Percentiles rank a stretch among this genome's conserved stretches.
Evolutionary conservation across 2,113 vertebrate genomes (phyloP).

Genomic region (Camelus dromedarius): DNA sequence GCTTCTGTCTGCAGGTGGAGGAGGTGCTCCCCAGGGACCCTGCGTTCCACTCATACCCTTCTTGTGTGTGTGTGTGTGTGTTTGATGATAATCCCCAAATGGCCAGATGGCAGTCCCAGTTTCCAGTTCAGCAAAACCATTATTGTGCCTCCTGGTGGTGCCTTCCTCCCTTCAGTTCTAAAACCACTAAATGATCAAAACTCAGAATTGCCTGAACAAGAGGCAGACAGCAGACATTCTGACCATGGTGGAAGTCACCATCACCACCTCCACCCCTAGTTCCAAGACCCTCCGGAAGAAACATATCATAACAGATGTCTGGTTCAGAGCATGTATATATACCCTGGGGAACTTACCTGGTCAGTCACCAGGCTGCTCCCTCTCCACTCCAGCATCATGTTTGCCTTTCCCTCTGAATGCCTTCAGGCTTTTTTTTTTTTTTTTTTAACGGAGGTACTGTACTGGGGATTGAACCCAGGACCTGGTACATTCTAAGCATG

Average conservation of each 20-base stretch:
- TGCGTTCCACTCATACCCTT: neutral
- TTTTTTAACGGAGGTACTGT: no score
- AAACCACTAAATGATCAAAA: neutral
- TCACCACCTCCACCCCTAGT: neutral
- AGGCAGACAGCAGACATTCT: neutral
- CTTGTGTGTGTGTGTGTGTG: neutral
- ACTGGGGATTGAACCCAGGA: no score
- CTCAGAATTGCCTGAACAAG: neutral
- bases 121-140: neutral
- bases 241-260: neutral
- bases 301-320: neutral
- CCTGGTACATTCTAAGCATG: no score
- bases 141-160: neutral
- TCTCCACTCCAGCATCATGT: rapidly evolving
- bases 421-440: neutral
- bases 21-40: neutral
- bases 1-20: rapidly evolving
- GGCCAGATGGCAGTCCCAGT: neutral
- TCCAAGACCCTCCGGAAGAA: neutral
- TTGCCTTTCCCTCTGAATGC: neutral
- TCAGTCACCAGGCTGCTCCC: neutral
- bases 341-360: neutral
- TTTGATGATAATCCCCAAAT: neutral
- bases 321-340: rapidly evolving
- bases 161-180: neutral